A percentile compares a stretch with the other conserved stretches of the same genome.
Evolutionary conservation across 2,888 invertebrate species (phyloP).

Genomic region (Teinopalpus imperialis): DNA sequence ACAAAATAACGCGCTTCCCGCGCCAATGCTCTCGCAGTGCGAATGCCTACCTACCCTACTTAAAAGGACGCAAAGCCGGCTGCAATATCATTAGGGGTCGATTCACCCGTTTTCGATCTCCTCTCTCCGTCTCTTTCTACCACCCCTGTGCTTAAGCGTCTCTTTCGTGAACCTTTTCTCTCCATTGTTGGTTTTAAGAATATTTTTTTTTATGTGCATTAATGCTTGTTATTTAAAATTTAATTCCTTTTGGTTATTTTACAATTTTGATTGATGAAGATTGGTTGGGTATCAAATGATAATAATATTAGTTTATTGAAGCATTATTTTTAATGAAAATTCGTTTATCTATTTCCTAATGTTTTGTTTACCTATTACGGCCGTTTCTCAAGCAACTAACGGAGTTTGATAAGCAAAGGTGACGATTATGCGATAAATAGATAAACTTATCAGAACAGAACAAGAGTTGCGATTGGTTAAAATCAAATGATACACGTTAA

Average conservation of each 20-base stretch:
- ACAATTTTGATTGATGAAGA: no score
- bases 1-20: constrained; percentile 5
- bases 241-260: no score
- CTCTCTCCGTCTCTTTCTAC: constrained; percentile 57
- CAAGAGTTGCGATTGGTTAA: constrained; percentile 24
- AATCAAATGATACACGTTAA: constrained; percentile 30
- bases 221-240: no score
- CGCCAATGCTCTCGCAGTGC: constrained; percentile 16
- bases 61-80: constrained; percentile 48
- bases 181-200: constrained; percentile 14
- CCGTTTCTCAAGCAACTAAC: no score
- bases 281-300: no score
- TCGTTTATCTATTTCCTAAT: neutral
- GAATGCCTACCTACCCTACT: constrained; percentile 30
- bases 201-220: constrained; percentile 1
- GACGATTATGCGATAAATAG: constrained; percentile 17
- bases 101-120: constrained; percentile 68
- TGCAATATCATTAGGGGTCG: constrained; percentile 70
- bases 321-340: no score
- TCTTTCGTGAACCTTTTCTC: constrained; percentile 39
- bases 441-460: constrained; percentile 10
- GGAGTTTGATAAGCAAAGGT: constrained; percentile 23
- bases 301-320: no score
- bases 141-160: constrained; percentile 58
- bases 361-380: constrained; percentile 20